phyloP scores from a whole-genome alignment of 1,140 invertebrate genomes.

The Drosophila malerkotliana region DNA sequence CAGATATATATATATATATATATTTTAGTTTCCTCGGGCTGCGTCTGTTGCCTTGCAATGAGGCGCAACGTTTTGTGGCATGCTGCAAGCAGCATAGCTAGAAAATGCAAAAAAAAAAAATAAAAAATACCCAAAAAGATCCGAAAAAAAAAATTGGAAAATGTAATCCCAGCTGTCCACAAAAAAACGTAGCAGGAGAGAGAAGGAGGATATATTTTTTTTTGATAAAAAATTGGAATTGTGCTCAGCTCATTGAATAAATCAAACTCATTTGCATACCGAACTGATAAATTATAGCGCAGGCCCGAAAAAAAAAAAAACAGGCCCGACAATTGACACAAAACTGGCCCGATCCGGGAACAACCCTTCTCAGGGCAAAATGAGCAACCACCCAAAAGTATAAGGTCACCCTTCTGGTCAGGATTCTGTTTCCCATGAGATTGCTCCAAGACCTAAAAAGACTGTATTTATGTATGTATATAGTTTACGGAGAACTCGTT shows the following conservation, averaged over 20 bases:
- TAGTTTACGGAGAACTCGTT: slow-evolving; percentile 1
- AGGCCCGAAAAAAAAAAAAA: background rate
- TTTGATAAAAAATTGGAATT: slow-evolving; percentile 50
- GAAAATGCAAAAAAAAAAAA: slow-evolving; percentile 38
- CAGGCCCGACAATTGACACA: slow-evolving; percentile 66
- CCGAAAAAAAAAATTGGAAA: slow-evolving; percentile 19
- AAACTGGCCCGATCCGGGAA: slow-evolving; percentile 41
- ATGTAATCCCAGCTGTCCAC: slow-evolving; percentile 56
- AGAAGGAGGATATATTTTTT: too few relatives aligned
- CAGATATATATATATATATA: slow-evolving; percentile 34
- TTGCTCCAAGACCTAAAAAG: too few relatives aligned
- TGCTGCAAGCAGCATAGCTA: slow-evolving; percentile 52
- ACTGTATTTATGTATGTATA: too few relatives aligned
- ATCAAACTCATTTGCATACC: slow-evolving; percentile 83
- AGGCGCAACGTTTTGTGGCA: slow-evolving; percentile 79
- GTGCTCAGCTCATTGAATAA: slow-evolving; percentile 81
- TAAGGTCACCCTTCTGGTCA: too few relatives aligned
- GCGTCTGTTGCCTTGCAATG: slow-evolving; percentile 83
- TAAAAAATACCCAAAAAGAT: slow-evolving; percentile 6
- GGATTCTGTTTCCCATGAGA: too few relatives aligned
- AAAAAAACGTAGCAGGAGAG: background rate
- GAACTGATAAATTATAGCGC: slow-evolving; percentile 79
- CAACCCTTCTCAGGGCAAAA: slow-evolving; percentile 23
- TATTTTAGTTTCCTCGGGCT: slow-evolving; percentile 57
- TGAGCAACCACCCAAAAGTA: too few relatives aligned